A percentile compares a stretch with the other conserved stretches of the same genome.
These are phyloP conservation scores for Bolborhynchus lineola DNA, from an alignment of 2,113 vertebrate genomes.

Conservation along the genomic window DNA sequence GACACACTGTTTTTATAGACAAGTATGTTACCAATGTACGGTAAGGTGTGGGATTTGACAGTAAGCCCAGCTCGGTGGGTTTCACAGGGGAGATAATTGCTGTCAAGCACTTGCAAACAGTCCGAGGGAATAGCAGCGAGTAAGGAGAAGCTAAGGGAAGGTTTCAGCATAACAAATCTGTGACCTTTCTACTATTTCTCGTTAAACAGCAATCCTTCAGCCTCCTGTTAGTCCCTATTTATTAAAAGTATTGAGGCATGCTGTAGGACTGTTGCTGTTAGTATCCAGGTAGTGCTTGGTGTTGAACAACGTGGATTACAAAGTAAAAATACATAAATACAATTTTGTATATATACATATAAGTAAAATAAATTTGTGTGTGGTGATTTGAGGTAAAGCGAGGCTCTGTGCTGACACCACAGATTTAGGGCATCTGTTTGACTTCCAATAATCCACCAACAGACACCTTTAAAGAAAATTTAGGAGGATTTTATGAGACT, in stretches of 20 bases:
- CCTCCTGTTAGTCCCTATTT: neutral
- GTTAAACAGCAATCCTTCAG: neutral
- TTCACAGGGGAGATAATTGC: neutral
- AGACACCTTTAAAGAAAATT: neutral
- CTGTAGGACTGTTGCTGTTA: neutral
- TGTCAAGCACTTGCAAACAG: neutral
- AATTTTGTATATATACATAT: neutral
- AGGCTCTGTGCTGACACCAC: neutral
- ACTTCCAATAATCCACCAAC: neutral
- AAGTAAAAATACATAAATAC: neutral
- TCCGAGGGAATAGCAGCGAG: neutral
- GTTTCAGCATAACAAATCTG: neutral
- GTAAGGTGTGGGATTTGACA: conserved; percentile 24
- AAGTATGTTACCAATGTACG: neutral
- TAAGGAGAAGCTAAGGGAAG: neutral
- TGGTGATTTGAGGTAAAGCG: neutral
- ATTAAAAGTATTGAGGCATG: neutral
- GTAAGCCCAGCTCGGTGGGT: neutral
- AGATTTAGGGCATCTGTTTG: neutral
- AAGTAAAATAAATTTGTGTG: neutral
- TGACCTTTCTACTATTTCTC: neutral
- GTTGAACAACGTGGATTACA: neutral
- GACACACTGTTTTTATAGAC: neutral
- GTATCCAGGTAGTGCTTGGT: neutral
- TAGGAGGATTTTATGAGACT: neutral